phyloP scores from a whole-genome alignment of 2,888 invertebrate species.

The Campopleginae sp. region DNA sequence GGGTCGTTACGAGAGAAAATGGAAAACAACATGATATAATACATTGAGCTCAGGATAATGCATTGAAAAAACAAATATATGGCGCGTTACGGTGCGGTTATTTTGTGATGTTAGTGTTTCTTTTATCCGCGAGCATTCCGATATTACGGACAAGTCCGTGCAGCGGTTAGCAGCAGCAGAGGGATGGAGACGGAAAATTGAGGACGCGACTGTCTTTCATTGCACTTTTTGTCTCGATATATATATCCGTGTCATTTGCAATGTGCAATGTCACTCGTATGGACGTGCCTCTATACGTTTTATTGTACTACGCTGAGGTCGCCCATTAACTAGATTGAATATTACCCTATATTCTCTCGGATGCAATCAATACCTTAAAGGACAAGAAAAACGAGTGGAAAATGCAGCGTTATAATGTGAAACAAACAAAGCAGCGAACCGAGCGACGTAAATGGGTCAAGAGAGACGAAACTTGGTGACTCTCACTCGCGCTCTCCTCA shows the following conservation, averaged over 20 bases:
- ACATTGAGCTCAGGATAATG: background rate
- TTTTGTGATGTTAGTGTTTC: constrained; percentile 53
- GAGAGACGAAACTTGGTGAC: constrained; percentile 11
- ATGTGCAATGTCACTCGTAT: constrained; percentile 34
- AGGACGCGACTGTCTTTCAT: constrained; percentile 71
- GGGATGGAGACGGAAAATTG: constrained; percentile 72
- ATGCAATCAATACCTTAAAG: constrained; percentile 77
- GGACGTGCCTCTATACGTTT: constrained; percentile 30
- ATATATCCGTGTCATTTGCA: constrained; percentile 29
- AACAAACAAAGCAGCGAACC: background rate
- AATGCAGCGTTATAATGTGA: constrained; percentile 2
- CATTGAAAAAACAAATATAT: constrained; percentile 4
- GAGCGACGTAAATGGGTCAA: background rate
- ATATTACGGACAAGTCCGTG: constrained; percentile 45
- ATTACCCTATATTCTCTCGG: constrained; percentile 80
- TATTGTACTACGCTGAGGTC: constrained; percentile 49
- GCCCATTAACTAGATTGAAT: constrained; percentile 80
- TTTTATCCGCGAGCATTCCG: constrained; percentile 6
- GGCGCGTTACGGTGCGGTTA: constrained; percentile 39
- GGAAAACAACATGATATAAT: constrained; percentile 24
- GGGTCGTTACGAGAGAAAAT: background rate
- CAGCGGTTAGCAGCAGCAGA: background rate
- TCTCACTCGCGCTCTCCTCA: background rate
- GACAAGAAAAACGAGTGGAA: constrained; percentile 35
- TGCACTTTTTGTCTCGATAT: constrained; percentile 32